Evolutionary conservation across 2,797 vertebrate genomes (phyloP), one percentile per base, ranked within the genome.

Genomic region (Melanogrammus aeglefinus): DNA sequence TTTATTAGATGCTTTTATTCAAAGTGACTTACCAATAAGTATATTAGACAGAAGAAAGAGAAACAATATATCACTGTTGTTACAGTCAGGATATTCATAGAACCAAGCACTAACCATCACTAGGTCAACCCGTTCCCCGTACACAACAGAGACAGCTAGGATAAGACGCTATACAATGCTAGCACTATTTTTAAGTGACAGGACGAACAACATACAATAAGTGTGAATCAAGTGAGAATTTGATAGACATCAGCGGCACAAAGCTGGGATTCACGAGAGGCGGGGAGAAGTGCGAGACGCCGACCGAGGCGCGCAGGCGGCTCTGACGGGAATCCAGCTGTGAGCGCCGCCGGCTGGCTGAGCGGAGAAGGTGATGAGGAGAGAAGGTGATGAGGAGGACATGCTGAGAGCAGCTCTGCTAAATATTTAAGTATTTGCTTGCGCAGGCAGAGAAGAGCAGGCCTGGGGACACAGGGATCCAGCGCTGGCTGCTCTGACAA

Each of bases 351-450:
- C 82, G 76, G 77, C 77, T 24, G 57, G 57, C 57, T 63, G 57
- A 63, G 57, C 6, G 5, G 57, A 63, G 7, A 63, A 18, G 47
- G 16, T 74, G 79, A 81, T 82, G 79, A 77, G 83, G 73, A 76
- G 80, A 63, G 7, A 63, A 5, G 47, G 47, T 74, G 79, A 80
- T 83, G 78, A 77, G 83, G 73, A 76, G 80, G 38, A 41, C 78
- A 71, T 76, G 84, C 79, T 77, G 81, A 82, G 84, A 85, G 84
- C 79, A 18, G 76, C 80, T 87, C 84, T 85, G 86, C 84, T 92
- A 90, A 92, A 92, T 93, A 92, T 91, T 92, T 91, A 81, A 91
- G 79, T 84, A 89, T 84, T 84, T 81, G 81, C 85, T 82, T 81
- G 72, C 82, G 83, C 63, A 74, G 78, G n/a, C 14, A 63, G 21